Percentiles rank a stretch among this genome's conserved stretches.
Evolutionary conservation across 2,113 vertebrate genomes (phyloP).

Genomic region (Hippolais icterina): DNA sequence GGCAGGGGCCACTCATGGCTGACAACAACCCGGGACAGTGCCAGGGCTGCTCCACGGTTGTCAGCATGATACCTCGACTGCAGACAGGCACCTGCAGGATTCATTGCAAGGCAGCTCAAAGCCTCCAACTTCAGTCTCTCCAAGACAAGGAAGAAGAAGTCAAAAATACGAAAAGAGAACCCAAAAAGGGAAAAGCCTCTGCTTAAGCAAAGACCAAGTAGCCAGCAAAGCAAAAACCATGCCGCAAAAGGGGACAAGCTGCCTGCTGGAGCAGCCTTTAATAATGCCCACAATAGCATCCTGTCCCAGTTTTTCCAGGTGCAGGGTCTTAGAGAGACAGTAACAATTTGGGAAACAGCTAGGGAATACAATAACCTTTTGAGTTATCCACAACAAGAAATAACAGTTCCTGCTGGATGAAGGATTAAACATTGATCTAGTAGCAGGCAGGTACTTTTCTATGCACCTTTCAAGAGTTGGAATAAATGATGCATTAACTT

Average conservation of each 20-base stretch:
- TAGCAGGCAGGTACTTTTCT: background rate
- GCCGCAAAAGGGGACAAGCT: background rate
- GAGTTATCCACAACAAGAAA: background rate
- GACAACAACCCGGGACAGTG: rapidly evolving
- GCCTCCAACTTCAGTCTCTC: background rate
- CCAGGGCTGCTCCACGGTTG: background rate
- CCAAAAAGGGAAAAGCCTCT: background rate
- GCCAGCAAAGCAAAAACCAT: background rate
- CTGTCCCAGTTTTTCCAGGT: background rate
- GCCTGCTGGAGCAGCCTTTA: background rate
- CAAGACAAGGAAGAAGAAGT: background rate
- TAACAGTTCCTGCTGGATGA: background rate
- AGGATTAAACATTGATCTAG: background rate
- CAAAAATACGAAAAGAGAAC: background rate
- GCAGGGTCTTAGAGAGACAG: background rate
- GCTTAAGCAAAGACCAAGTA: background rate
- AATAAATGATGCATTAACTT: background rate
- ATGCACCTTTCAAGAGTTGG: background rate
- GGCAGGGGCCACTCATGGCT: background rate
- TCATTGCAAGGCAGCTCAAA: background rate
- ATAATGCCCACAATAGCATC: background rate
- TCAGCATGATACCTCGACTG: rapidly evolving
- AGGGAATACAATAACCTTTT: background rate
- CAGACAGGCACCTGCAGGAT: background rate
- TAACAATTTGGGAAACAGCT: background rate